These are phyloP conservation scores for Acanthisitta chloris DNA, from an alignment of 2,113 vertebrate species.

Conservation along the genomic window DNA sequence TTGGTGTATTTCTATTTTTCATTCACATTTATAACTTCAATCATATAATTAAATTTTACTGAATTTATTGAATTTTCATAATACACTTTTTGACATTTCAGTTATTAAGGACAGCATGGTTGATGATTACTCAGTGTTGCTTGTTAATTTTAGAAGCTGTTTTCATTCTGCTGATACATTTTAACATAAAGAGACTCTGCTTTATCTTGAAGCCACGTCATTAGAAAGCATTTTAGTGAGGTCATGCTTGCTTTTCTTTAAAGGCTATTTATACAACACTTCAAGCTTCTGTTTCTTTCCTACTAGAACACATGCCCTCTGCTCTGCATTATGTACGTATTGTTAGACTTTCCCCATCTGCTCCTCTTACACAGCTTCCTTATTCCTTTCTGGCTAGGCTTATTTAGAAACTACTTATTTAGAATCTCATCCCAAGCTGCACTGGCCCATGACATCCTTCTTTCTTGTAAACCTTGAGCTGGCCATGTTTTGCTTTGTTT, in stretches of 20 bases:
- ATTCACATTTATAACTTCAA: background rate
- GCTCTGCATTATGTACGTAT: fast-evolving
- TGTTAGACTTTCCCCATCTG: background rate
- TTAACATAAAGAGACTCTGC: background rate
- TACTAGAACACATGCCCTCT: background rate
- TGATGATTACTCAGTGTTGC: background rate
- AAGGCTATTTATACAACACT: background rate
- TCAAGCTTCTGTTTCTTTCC: background rate
- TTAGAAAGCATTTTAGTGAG: constrained; percentile 4
- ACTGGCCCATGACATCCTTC: background rate
- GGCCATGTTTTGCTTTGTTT: background rate
- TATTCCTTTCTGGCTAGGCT: background rate
- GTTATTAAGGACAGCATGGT: background rate
- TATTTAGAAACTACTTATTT: background rate
- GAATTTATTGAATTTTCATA: background rate
- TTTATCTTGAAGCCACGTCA: background rate
- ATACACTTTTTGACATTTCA: background rate
- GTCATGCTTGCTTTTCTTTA: constrained; percentile 4
- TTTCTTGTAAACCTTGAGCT: background rate
- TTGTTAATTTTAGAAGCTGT: background rate
- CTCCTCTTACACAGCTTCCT: background rate
- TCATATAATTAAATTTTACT: background rate
- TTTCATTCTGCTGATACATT: background rate
- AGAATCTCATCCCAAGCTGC: background rate
- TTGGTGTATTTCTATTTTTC: background rate